Percentiles rank a stretch among this genome's conserved stretches.
phyloP scores from a whole-genome alignment of 1,140 invertebrate genomes.

The Heliconius nattereri region DNA sequence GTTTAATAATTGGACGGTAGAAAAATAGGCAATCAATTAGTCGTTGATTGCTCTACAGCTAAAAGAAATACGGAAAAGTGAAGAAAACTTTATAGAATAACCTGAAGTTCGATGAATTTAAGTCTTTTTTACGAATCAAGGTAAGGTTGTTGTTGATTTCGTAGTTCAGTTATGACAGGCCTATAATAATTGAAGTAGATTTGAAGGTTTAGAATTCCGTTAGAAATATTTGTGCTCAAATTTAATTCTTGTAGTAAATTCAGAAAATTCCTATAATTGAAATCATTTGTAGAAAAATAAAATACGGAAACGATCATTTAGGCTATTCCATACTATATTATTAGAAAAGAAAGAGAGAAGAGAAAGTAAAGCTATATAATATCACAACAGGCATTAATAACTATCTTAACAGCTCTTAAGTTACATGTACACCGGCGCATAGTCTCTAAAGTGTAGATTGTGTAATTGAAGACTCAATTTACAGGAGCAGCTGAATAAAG shows the following conservation, averaged over 20 bases:
- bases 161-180: background rate
- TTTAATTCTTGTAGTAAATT: too few relatives aligned
- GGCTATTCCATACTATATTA: background rate
- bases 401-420: background rate
- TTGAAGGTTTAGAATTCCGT: background rate
- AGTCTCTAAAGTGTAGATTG: constrained; percentile 8
- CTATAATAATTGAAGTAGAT: too few relatives aligned
- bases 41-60: constrained; percentile 6
- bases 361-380: background rate
- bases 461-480: constrained; percentile 5
- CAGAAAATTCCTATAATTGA: too few relatives aligned
- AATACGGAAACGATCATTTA: too few relatives aligned
- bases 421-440: background rate
- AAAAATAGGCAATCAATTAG: constrained; percentile 17
- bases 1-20: constrained; percentile 7
- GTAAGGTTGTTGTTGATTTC: background rate
- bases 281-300: too few relatives aligned
- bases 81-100: background rate
- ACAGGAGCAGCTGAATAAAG: background rate
- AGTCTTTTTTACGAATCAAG: background rate
- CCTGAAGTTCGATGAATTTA: background rate
- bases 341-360: too few relatives aligned
- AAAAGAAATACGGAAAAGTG: background rate
- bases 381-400: background rate
- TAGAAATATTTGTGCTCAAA: background rate